Base-by-base conservation (phyloP, 1,140 invertebrate species). In the Drosophila jambulina region DNA sequence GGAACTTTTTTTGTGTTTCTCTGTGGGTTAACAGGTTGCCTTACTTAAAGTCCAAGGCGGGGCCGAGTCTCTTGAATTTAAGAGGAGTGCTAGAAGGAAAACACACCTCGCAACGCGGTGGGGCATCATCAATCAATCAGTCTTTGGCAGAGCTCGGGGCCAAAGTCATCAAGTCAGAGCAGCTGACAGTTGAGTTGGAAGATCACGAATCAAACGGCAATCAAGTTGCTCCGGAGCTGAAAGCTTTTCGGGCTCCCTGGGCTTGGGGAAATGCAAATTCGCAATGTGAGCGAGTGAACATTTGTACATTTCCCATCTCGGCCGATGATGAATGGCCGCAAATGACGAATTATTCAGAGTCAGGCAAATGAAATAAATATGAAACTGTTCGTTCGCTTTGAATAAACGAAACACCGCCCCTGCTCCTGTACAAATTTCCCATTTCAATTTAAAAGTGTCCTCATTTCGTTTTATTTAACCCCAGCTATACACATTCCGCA, bases 191-290 rank as follows among this genome's bases (percentile, higher is more conserved):
- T 77, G 62, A 70, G 68, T 70, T 79, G 60, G 46, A 77, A 86
- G 76, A 77, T 87, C 83, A 86, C 75, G 79, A 86, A 86, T 87
- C 83, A 80, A 87, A 87, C 82, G 79, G 71, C 68, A 87, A 87
- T 86, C 82, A 76, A 87, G 78, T 74, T 63, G 83, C 46, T 36
- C 43, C 54, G 10, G 4, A 65, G 62, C 40, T 42, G 48, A 86
- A 87, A 74, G 83, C 83, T 74, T 82, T 80, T 79, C 59, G 70
- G 69, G 36, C 49, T 34, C 49, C 2, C 43, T 25, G 45, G 21
- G 19, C 42, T 54, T 67, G 54, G 75, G 40, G 46, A 76, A 75
- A 76, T 76, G 74, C 70, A 76, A 77, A 77, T 77, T 76, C 40
- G 48, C 74, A 49, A 51, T 38, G 63, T 25, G 38, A 54, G 38